Evolutionary conservation across 2,113 vertebrate species (phyloP), one percentile per base, ranked within the genome.

Genomic region (Myotis davidii): DNA sequence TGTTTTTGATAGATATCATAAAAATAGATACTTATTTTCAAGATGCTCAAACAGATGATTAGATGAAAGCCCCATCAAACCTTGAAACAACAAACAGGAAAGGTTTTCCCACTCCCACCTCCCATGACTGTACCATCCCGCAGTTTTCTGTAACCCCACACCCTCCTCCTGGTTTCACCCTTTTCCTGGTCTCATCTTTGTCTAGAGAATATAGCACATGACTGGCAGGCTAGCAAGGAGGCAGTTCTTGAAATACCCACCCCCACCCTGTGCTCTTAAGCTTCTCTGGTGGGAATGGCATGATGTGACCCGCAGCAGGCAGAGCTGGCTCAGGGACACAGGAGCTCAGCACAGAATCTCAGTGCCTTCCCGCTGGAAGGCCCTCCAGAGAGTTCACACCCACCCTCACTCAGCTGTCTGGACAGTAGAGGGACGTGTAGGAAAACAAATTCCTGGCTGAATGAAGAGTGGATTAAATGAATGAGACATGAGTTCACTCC

Each of bases 11-110:
- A 97, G 97, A 97, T 98, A 98, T 94, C 97, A 92, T 98, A 96
- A 96, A 98, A 98, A 97, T 97, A 98, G 98, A 98, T 97, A 98
- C 83, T 98, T 97, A 97, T 97, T 98, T 98, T 98, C 98, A 98
- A 98, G 98, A 98, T 98, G 98, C 97, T 98, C 91, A 97, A 98
- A 96, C 98, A 98, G 98, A 98, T 98, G 98, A 98, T 98, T 98
- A 98, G 97, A 97, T 87, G 88, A 97, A 98, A 98, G 98, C 93
- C 98, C 96, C 93, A 97, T 93, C 84, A 98, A 98, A 98, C 97
- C 98, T 98, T 98, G 97, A 98, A 98, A 97, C 93, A 97, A 97
- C 97, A 96, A 95, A 97, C 98, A 98, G 92, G 93, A 96, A 97
- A 98, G 96, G 96, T 97, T 96, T 88, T 91, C 92, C 95, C 96